These are phyloP conservation scores for Stenodema calcarata DNA, from an alignment of 2,888 invertebrate genomes.

Conservation along the genomic window DNA sequence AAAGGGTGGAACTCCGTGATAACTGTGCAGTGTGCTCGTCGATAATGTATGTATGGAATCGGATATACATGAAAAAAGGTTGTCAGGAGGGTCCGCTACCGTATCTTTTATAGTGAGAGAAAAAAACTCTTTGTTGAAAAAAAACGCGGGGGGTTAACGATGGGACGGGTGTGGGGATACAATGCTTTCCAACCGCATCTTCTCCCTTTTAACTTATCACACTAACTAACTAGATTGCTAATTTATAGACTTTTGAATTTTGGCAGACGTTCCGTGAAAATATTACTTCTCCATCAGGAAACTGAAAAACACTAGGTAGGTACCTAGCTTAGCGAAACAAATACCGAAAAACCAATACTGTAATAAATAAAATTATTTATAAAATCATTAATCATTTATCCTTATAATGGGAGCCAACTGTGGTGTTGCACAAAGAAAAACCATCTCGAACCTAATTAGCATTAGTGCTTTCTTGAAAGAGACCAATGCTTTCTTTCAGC, in stretches of 20 bases:
- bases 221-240: conserved; percentile 28
- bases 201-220: conserved; percentile 48
- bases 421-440: too few relatives aligned
- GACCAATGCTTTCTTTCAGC: too few relatives aligned
- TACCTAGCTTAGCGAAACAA: too few relatives aligned
- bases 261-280: too few relatives aligned
- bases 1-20: conserved; percentile 49
- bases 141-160: conserved; percentile 42
- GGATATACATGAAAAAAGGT: conserved; percentile 56
- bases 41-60: conserved; percentile 57
- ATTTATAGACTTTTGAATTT: conserved; percentile 1
- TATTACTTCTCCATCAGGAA: too few relatives aligned
- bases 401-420: too few relatives aligned
- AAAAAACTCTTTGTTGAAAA: conserved; percentile 11
- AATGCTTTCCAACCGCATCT: conserved; percentile 43
- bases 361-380: too few relatives aligned
- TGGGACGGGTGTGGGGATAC: conserved; percentile 24
- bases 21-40: conserved; percentile 52
- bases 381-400: too few relatives aligned
- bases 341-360: too few relatives aligned
- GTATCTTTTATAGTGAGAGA: conserved; percentile 32
- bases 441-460: too few relatives aligned
- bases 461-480: too few relatives aligned
- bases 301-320: too few relatives aligned
- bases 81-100: conserved; percentile 41